Base-by-base conservation (phyloP, 2,113 vertebrate genomes). In the Notiomystis cincta region DNA sequence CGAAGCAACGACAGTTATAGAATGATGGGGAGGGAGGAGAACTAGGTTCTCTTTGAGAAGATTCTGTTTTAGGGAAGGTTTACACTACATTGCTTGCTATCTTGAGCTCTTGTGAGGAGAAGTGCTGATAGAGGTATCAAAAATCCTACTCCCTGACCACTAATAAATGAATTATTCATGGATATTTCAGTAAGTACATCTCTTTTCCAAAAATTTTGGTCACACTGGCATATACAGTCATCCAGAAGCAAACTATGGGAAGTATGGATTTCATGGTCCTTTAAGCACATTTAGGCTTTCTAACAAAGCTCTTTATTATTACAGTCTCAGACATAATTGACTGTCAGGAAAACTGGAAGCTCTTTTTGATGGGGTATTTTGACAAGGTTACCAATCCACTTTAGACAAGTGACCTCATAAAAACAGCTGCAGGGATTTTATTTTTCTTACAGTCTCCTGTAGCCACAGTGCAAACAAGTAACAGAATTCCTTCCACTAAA, bases 331-430 rank as follows among this genome's bases (percentile, higher is more conserved):
- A 44, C 58, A 83, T 93, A 93, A 95, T 35, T 92, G 92, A 94
- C 84, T 86, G 79, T 82, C 91, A 90, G 79, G 64, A 93, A 96
- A 90, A 92, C 8, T 75, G 79, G 82, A 92, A 94, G 60, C 44
- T 96, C 37, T 25, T 86, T 53, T 75, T 90, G 79, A 94, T 87
- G 67, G 60, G 54, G 64, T 86, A 70, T 93, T 90, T 90, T 92
- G 82, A 96, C 75, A 93, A 96, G 79, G 79, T 92, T 92, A 92
- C 79, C 67, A 94, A 94, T 86, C 47, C 82, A 67, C 60, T 94
- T 94, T 77, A 83, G 47, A 89, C 92, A 95, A 90, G n/a, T 0
- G 6, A 90, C 87, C 64, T 91, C 85, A 88, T 35, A 62, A 78
- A 91, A 90, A 93, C 8, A 28, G 30, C 53, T 69, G 47, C 56